phyloP scores from a whole-genome alignment of 2,113 vertebrate species.

The Peromyscus californicus region DNA sequence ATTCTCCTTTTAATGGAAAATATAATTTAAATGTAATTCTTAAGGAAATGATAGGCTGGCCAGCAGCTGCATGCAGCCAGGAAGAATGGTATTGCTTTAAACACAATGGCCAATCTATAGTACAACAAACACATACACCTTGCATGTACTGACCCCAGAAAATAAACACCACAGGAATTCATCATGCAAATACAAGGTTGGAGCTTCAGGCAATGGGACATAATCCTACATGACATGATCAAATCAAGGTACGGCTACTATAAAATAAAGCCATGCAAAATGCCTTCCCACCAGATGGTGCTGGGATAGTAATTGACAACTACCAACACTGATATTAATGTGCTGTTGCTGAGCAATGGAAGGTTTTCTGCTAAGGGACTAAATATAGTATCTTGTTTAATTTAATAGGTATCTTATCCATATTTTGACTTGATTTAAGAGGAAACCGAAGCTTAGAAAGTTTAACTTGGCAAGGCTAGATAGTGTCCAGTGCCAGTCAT shows the following conservation, averaged over 20 bases:
- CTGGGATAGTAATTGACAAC: not conserved
- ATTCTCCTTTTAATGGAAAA: constrained; percentile 70
- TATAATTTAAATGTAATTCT: constrained; percentile 66
- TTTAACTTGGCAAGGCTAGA: constrained; percentile 8
- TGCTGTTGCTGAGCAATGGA: not conserved
- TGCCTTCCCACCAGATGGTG: not conserved
- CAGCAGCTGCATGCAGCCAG: not conserved
- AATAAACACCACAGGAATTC: not conserved
- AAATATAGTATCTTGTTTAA: not conserved
- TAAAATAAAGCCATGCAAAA: not conserved
- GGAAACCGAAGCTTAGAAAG: not conserved
- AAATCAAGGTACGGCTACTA: not conserved
- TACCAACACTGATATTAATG: not conserved
- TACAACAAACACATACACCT: not conserved
- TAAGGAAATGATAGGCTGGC: constrained; percentile 61
- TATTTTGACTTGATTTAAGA: constrained; percentile 13
- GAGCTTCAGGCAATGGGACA: not conserved
- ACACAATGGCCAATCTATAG: not conserved
- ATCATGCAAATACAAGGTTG: not conserved
- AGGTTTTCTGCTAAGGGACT: not conserved
- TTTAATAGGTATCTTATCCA: not conserved
- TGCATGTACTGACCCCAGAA: not conserved
- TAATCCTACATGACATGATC: not conserved
- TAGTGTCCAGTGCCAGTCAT: not conserved
- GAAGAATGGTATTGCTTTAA: not conserved